Conservation (phyloP, 2,888 invertebrate genomes). For the Margaritifera margaritifera region DNA sequence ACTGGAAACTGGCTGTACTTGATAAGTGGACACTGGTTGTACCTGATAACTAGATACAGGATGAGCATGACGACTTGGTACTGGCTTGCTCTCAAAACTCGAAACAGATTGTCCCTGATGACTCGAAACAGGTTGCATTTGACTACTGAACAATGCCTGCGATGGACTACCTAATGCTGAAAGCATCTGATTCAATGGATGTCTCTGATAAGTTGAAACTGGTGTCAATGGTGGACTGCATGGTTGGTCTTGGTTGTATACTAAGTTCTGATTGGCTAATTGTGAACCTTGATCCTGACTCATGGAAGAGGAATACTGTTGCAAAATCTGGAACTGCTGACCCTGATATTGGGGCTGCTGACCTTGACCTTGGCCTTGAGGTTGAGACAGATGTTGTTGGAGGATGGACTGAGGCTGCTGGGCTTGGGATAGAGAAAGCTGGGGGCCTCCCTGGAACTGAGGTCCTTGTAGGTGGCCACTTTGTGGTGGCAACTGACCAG, state of each 20-base stretch:
- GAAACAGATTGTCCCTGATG: background rate
- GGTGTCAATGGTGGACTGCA: background rate
- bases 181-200: too few relatives aligned
- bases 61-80: background rate
- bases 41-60: background rate
- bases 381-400: background rate
- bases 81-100: conserved; percentile 1
- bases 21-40: too few relatives aligned
- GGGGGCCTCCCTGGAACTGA: conserved; percentile 2
- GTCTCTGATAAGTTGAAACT: conserved; percentile 1
- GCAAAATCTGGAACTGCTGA: conserved; percentile 6
- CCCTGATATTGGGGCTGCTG: conserved; percentile 7
- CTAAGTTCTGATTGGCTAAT: background rate
- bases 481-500: too few relatives aligned
- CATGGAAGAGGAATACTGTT: background rate
- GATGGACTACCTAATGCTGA: too few relatives aligned
- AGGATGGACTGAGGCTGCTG: conserved; percentile 16
- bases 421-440: conserved; percentile 9
- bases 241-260: conserved; percentile 2
- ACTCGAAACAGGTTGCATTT: conserved; percentile 4
- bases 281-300: conserved; percentile 1
- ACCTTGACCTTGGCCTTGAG: conserved; percentile 19
- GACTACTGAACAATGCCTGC: too few relatives aligned
- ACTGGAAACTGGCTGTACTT: too few relatives aligned
- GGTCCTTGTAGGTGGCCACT: conserved; percentile 9